Conservation (phyloP, 2,113 vertebrate genomes). For the Canis aureus region DNA sequence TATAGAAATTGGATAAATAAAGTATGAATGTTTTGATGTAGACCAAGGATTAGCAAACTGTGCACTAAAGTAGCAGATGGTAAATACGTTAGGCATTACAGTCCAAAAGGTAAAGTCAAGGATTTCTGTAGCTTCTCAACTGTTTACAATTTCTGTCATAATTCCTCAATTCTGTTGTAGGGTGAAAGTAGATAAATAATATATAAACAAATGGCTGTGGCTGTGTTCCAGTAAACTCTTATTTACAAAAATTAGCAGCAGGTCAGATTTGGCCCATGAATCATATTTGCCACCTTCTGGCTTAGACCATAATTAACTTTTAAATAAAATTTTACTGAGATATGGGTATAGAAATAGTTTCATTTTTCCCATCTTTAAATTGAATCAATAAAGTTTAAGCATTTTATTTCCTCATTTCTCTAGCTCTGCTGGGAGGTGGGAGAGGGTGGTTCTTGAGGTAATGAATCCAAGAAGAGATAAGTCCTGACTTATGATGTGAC, state of each 20-base stretch:
- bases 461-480: neutral
- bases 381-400: neutral
- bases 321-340: neutral
- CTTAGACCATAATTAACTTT: neutral
- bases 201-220: neutral
- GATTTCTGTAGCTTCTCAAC: neutral
- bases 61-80: neutral
- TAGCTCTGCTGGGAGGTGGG: neutral
- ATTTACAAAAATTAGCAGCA: neutral
- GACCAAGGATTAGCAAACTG: neutral
- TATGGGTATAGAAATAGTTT: neutral
- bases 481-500: neutral
- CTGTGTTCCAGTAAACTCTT: neutral
- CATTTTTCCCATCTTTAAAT: neutral
- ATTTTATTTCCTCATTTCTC: neutral
- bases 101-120: slow-evolving; percentile 4
- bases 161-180: neutral
- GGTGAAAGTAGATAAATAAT: neutral
- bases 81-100: neutral
- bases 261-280: neutral
- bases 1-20: neutral
- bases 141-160: neutral
- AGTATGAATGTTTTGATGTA: neutral
- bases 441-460: neutral
- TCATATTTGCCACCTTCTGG: neutral